Percentiles rank a stretch among this genome's conserved stretches.
These are phyloP conservation scores for Cynaeus angustus DNA, from an alignment of 2,888 invertebrate genomes.

Conservation along the genomic window DNA sequence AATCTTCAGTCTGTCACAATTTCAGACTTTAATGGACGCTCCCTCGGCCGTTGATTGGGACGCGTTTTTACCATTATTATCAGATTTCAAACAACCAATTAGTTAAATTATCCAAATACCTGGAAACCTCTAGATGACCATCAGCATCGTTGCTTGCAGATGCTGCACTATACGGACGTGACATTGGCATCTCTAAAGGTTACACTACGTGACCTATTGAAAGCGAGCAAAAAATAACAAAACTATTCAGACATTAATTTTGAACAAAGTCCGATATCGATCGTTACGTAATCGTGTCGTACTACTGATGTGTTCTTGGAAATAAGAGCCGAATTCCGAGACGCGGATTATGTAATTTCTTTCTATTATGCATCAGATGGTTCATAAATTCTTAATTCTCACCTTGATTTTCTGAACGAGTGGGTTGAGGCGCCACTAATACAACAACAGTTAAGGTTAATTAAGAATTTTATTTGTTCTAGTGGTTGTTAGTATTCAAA, in stretches of 20 bases:
- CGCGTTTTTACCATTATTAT: no score
- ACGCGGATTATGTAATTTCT: constrained; percentile 15
- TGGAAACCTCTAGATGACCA: no score
- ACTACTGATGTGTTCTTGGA: background rate
- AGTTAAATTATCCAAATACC: no score
- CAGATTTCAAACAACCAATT: no score
- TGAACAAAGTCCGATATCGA: background rate
- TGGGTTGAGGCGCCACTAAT: constrained; percentile 28
- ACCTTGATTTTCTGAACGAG: constrained; percentile 23
- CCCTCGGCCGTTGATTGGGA: background rate
- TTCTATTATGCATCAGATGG: constrained; percentile 3
- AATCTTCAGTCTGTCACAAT: constrained; percentile 23
- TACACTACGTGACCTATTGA: no score
- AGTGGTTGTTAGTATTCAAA: constrained; percentile 20
- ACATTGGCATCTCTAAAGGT: no score
- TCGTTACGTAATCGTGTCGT: background rate
- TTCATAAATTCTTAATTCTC: constrained; percentile 10
- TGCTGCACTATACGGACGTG: no score
- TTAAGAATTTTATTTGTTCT: constrained; percentile 7
- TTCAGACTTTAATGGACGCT: constrained; percentile 13
- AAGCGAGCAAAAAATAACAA: no score
- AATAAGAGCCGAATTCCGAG: constrained; percentile 8
- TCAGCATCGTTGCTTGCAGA: no score
- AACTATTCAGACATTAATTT: background rate
- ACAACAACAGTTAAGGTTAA: constrained; percentile 16